Evolutionary conservation across 2,888 invertebrate species (phyloP).

Genomic region (Caenorhabditis macrosperma): DNA sequence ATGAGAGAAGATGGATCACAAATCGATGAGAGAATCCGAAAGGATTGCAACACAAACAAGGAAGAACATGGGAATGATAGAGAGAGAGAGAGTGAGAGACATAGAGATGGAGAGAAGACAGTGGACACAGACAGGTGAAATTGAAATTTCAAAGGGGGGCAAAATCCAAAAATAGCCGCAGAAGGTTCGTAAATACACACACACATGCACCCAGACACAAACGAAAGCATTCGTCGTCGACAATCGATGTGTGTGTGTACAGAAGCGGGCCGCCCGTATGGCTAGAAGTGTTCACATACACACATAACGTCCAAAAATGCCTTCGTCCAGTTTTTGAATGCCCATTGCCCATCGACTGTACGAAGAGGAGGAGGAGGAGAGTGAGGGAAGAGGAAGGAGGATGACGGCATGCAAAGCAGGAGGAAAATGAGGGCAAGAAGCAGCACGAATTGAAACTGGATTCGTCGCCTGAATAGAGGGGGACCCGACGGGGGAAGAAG

Average conservation of each 20-base stretch:
- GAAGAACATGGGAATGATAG: neutral
- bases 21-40: neutral
- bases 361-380: constrained; percentile 6
- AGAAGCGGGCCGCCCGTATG: constrained; percentile 19
- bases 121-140: too few species aligned
- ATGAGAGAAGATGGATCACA: neutral
- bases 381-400: constrained; percentile 23
- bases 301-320: constrained; percentile 44
- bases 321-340: constrained; percentile 55
- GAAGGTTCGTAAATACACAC: constrained; percentile 39
- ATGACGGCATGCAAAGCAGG: constrained; percentile 42
- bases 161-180: constrained; percentile 30
- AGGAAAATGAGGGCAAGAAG: constrained; percentile 57
- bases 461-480: constrained; percentile 34
- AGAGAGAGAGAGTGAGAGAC: constrained; percentile 9
- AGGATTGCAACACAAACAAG: constrained; percentile 18
- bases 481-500: neutral
- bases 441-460: constrained; percentile 57
- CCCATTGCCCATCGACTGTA: constrained; percentile 18
- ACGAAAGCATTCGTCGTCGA: constrained; percentile 23
- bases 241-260: constrained; percentile 44
- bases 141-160: too few species aligned
- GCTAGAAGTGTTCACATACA: constrained; percentile 20
- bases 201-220: constrained; percentile 3
- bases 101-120: neutral